Base-by-base conservation (phyloP, 2,888 invertebrate genomes). In the Idaea biselata region DNA sequence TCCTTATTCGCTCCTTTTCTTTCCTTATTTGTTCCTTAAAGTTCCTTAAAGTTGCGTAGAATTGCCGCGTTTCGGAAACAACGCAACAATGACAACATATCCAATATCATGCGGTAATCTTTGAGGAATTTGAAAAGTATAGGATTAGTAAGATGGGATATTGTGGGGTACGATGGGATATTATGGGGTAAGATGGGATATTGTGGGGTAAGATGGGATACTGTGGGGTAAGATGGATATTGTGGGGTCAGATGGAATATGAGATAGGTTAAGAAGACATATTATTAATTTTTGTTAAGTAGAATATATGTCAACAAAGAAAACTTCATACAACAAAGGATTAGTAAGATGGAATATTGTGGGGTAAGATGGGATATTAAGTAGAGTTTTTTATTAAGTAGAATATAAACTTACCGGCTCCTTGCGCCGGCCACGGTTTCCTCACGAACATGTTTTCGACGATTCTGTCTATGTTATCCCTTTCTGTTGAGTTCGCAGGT, bases 381-480 rank as follows among this genome's bases (percentile, higher is more conserved):
- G n/a, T n/a, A n/a, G n/a, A n/a, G n/a, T n/a, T n/a, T n/a, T n/a
- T n/a, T n/a, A 18, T 1, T 1, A 8, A n/a, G 16, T 55, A 32
- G 53, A 17, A 25, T 58, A 32, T 16, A 16, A 25, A 76, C 84
- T 83, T 62, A 91, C 91, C 88, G n/a, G 79, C 73, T 25, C 83
- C 82, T 18, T 84, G 86, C 55, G 85, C 88, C 44, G 93, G 94
- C 82, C 94, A 93, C 16, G 94, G 94, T 74, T 92, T 91, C 66
- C 92, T 79, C 3, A 94, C 94, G 71, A 94, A 94, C 94, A 94
- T 94, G 66, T 94, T 94, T 72, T 94, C 94, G 0, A 94, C 93
- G 62, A 94, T 94, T 70, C 94, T 90, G 79, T 94, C 94, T 64
- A 94, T 94, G 72, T 94, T 94, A 73, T 94, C 94, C 68, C 91